Percentiles rank a stretch among this genome's conserved stretches.
Evolutionary conservation across 2,113 vertebrate species (phyloP).

Genomic region (Scortum barcoo): DNA sequence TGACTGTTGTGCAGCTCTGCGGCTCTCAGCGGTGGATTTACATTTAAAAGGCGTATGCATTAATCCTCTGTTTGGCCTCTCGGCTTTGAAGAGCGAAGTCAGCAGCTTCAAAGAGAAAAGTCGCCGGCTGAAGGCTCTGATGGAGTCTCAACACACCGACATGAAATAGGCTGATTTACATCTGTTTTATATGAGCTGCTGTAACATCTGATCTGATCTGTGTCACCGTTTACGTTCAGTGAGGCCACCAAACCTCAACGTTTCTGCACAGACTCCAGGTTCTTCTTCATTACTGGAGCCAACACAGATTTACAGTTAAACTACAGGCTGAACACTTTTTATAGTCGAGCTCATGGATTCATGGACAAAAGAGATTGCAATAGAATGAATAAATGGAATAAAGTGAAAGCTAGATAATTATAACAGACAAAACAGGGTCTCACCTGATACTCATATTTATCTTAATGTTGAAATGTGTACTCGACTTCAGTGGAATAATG

Average conservation of each 20-base stretch:
- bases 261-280: too few relatives aligned
- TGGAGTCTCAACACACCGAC: not conserved
- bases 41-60: constrained; percentile 13
- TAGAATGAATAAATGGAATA: too few relatives aligned
- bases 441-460: too few relatives aligned
- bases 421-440: too few relatives aligned
- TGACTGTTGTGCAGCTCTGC: not conserved
- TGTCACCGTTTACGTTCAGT: not conserved
- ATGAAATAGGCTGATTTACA: not conserved
- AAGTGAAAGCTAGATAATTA: too few relatives aligned
- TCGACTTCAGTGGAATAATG: too few relatives aligned
- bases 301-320: not conserved
- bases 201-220: not conserved
- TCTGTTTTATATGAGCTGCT: not conserved
- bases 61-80: constrained; percentile 14
- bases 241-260: not conserved
- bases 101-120: constrained; percentile 25
- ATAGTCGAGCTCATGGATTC: too few relatives aligned
- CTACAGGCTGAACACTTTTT: too few relatives aligned
- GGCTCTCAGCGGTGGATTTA: not conserved
- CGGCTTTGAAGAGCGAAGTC: constrained; percentile 28
- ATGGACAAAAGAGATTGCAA: too few relatives aligned
- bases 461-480: too few relatives aligned
- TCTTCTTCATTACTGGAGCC: not conserved
- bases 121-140: not conserved